Evolutionary conservation across 1,140 invertebrate species (phyloP), one percentile per base, ranked within the genome.

Genomic region (Aphidius ervi): DNA sequence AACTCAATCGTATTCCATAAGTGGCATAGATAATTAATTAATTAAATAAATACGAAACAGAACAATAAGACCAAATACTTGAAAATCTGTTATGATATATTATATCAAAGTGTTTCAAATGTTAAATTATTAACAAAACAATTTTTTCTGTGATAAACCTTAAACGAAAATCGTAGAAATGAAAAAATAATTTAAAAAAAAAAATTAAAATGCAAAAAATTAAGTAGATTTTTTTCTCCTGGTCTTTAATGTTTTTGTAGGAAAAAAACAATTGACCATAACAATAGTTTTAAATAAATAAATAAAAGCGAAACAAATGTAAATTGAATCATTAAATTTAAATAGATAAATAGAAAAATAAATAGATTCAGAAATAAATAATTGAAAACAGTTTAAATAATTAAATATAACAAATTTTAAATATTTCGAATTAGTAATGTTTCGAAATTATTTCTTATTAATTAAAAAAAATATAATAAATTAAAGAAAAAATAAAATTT

Each of bases 91-190:
- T 39, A 46, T 47, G 41, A 42, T 47, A n/a, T 31, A 37, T 37
- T 46, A 46, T 46, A 54, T 60, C 45, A 54, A 23, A 43, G 42
- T 47, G 41, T 50, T 37, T 52, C 48, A 53, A 46, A 58, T 66
- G 48, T 68, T 65, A 70, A 70, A 68, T 67, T 71, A 73, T 75
- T 70, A 67, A 70, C 72, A 16, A 60, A 69, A 73, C 72, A 75
- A 76, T 67, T 77, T 77, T 78, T 78, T 77, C 76, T 77, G 76
- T 78, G 76, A 78, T 78, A 78, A 76, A 76, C 68, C 65, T 58
- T 42, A 59, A 43, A 53, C 39, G 9, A 58, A 63, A 62, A 62
- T 64, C 54, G 58, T 62, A 64, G 59, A 47, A 55, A 56, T 23
- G 39, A 58, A 58, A 58, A 58, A 58, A 55, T 58, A 52, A 16